Evolutionary conservation across 1,140 invertebrate species (phyloP).

Genomic region (Hermetia illucens): DNA sequence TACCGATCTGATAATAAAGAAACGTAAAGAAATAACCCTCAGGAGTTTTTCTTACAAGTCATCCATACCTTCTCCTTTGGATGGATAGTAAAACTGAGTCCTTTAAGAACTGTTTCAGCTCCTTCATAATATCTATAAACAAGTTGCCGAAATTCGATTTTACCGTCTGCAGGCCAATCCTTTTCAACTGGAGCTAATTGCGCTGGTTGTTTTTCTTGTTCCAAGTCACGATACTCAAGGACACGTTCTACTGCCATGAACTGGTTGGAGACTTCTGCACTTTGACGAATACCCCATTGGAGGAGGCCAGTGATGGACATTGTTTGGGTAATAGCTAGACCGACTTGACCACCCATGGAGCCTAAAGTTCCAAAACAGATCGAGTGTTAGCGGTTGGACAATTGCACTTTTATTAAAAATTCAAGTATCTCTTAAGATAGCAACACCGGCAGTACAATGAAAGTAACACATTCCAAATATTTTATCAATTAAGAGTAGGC

Average conservation of each 20-base stretch:
- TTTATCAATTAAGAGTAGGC: too few relatives aligned
- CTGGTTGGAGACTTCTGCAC: too few relatives aligned
- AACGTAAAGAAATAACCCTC: too few relatives aligned
- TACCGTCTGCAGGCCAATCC: not conserved
- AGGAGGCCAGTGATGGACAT: too few relatives aligned
- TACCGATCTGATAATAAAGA: slow-evolving; percentile 38
- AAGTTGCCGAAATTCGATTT: slow-evolving; percentile 1
- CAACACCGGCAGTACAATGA: too few relatives aligned
- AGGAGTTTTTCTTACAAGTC: slow-evolving; percentile 46
- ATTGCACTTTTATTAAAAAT: too few relatives aligned
- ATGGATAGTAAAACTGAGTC: too few relatives aligned
- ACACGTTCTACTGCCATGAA: too few relatives aligned
- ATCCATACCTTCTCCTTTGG: slow-evolving; percentile 44
- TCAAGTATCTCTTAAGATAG: too few relatives aligned
- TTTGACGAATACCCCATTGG: too few relatives aligned
- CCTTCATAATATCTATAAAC: not conserved
- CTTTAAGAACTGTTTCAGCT: slow-evolving; percentile 36
- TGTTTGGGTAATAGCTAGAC: slow-evolving; percentile 68
- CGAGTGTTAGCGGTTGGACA: slow-evolving; percentile 33
- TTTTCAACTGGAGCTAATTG: not conserved
- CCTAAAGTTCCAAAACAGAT: slow-evolving; percentile 30
- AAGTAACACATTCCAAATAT: too few relatives aligned
- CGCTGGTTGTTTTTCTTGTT: not conserved
- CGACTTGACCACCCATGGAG: slow-evolving; percentile 44
- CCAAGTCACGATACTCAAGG: slow-evolving; percentile 29